Base-by-base conservation (phyloP, 2,113 vertebrate genomes). In the Platysteira castanea region DNA sequence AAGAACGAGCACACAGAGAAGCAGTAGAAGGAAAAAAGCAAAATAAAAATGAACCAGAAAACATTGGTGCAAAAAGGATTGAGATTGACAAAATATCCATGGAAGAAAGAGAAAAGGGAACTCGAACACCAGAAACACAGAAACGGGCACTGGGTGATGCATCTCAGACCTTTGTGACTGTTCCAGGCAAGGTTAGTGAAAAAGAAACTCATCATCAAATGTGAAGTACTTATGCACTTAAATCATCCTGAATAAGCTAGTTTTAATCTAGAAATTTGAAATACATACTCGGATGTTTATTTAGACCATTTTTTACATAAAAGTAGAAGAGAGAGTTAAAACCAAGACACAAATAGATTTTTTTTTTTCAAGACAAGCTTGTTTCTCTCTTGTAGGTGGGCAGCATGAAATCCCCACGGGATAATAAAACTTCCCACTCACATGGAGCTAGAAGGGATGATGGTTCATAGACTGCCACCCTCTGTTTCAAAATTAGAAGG, bases 171-270 rank as follows among this genome's bases (percentile, higher is more conserved):
- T 80, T 96, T 23, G 61, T 65, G 50, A 42, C 79, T 11, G 67
- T 64, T 90, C 28, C 95, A 22, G 86, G 96, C 97, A 98, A 98
- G 98, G 98, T 98, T 44, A 94, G 97, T 88, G 54, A 76, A 73
- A 71, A 61, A 67, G 24, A 57, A 80, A 90, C 53, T 37, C 24
- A n/a, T 35, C 65, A 71, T 11, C 44, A 63, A 18, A 74, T 10
- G 14, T 71, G 46, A 56, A 68, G 15, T 68, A 50, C 31, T 73
- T 52, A 13, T 5, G n/a, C n/a, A 47, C 7, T 35, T 39, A 63
- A 19, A 41, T 49, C 3, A 69, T 33, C 39, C 22, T 50, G 31
- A 24, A 41, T 47, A 54, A 11, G 41, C 61, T 14, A 21, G 6
- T 50, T 37, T 41, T 53, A 42, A 11, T 33, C 20, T 65, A 35